Evolutionary conservation across 2,797 vertebrate genomes (phyloP), one percentile per base, ranked within the genome.

Genomic region (Cichlasoma orientale): DNA sequence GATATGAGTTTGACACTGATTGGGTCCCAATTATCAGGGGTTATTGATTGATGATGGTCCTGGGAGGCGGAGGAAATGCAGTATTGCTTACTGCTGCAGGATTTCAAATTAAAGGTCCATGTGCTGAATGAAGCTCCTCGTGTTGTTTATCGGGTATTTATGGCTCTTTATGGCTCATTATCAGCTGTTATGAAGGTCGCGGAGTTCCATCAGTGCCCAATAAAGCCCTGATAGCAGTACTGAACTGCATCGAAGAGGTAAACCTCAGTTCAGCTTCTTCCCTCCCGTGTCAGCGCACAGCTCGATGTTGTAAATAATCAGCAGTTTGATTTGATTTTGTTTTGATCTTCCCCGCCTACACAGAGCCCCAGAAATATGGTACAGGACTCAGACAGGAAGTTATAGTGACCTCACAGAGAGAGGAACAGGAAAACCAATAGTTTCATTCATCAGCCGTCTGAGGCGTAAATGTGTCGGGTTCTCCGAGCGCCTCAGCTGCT

Each of bases 101-200:
- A 58, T 72, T 77, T 84, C 73, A 77, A 56, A 47, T 47, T 47
- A 78, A 72, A 52, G 33, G n/a, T 50, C 25, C 18, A 53, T 61
- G 41, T 66, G 61, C 23, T 47, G 41, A 66, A 44, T 16, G 6
- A 27, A 41, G 29, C 12, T 21, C 19, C 21, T 61, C 1, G 0
- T 53, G 18, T 4, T 47, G 38, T 66, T 53, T 72, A 44, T 78
- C 47, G 33, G 36, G 5, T 5, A 2, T 83, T 87, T 86, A 87
- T 74, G 58, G 56, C 19, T n/a, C 16, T 3, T 83, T 85, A 82
- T 86, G 55, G 1, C 4, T 3, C 19, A 18, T 44, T 82, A 86
- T 86, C 79, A 56, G 7, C 68, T 0, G 19, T 4, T 7, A 7
- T 56, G 33, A 86, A 79, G 82, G 74, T 57, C 76, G 53, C 23